Conservation (phyloP, 2,113 vertebrate genomes). For the Percopsis transmontana region DNA sequence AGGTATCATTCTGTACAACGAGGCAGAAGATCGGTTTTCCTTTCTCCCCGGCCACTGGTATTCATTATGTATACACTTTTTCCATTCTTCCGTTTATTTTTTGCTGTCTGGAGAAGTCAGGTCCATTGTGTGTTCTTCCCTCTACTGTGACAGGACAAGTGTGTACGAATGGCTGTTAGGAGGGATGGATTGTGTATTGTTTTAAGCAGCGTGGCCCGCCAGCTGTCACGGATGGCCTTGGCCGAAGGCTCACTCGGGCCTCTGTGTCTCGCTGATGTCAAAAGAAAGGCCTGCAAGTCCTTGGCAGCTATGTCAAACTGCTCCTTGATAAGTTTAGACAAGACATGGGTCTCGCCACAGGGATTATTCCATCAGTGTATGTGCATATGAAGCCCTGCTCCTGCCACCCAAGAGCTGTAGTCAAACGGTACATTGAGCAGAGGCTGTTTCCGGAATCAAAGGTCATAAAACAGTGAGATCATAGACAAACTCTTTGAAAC, state of each 20-base stretch:
- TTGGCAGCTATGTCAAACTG: slow-evolving; percentile 45
- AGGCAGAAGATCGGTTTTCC: slow-evolving; percentile 46
- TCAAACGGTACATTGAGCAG: slow-evolving; percentile 10
- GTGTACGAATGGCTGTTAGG: slow-evolving; percentile 56
- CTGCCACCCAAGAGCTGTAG: slow-evolving; percentile 44
- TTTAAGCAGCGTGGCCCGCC: slow-evolving; percentile 60
- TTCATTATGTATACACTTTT: slow-evolving; percentile 69
- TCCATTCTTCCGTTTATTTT: slow-evolving; percentile 72
- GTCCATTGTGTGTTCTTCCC: slow-evolving; percentile 44
- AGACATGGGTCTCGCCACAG: slow-evolving; percentile 10
- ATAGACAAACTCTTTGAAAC: neutral
- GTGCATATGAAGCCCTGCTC: slow-evolving; percentile 11
- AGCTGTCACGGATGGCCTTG: slow-evolving; percentile 68
- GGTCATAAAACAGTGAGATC: too few species aligned
- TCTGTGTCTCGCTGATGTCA: slow-evolving; percentile 32
- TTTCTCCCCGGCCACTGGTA: slow-evolving; percentile 59
- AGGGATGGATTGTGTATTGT: slow-evolving; percentile 66
- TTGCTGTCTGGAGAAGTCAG: slow-evolving; percentile 65
- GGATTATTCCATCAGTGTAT: slow-evolving; percentile 26
- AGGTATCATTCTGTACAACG: slow-evolving; percentile 21
- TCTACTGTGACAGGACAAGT: slow-evolving; percentile 48
- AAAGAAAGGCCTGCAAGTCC: slow-evolving; percentile 59
- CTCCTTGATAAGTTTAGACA: slow-evolving; percentile 57
- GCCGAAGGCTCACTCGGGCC: slow-evolving; percentile 35
- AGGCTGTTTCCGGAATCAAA: neutral